Conservation (phyloP, 2,113 vertebrate genomes). For the Triplophysa rosa region DNA sequence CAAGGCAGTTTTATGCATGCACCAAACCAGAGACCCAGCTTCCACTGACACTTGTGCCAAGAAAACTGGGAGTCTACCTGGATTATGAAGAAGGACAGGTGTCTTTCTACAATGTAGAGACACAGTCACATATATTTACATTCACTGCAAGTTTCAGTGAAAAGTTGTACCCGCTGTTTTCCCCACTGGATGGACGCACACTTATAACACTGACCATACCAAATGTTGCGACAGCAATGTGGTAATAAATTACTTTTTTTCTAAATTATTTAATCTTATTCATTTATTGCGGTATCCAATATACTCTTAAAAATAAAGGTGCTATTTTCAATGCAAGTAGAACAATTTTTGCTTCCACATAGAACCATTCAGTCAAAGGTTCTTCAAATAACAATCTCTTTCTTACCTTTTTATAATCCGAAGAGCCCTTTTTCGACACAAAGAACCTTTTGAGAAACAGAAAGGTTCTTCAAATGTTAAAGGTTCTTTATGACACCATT, state of each 20-base stretch:
- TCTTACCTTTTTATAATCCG: no score
- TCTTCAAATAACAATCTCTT: no score
- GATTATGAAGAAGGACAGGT: slow-evolving; percentile 61
- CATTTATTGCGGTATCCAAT: no score
- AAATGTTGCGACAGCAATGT: neutral
- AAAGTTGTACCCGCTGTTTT: slow-evolving; percentile 56
- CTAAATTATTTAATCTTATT: neutral
- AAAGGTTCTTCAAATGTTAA: no score
- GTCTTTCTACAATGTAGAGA: slow-evolving; percentile 58
- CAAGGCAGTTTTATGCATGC: slow-evolving; percentile 57
- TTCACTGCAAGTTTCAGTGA: slow-evolving; percentile 53
- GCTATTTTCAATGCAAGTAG: no score
- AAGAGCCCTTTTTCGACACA: no score
- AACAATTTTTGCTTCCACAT: no score
- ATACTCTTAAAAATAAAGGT: no score
- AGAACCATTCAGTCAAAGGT: no score
- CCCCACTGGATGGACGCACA: slow-evolving; percentile 58
- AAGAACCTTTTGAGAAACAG: no score
- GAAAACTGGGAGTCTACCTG: slow-evolving; percentile 53
- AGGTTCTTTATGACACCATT: no score
- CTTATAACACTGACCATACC: slow-evolving; percentile 49
- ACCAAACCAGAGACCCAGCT: slow-evolving; percentile 49
- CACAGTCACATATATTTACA: slow-evolving; percentile 55
- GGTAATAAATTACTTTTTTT: neutral
- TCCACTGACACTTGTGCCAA: slow-evolving; percentile 25